Conservation (phyloP, 2,113 vertebrate species). For the Maccullochella peelii region DNA sequence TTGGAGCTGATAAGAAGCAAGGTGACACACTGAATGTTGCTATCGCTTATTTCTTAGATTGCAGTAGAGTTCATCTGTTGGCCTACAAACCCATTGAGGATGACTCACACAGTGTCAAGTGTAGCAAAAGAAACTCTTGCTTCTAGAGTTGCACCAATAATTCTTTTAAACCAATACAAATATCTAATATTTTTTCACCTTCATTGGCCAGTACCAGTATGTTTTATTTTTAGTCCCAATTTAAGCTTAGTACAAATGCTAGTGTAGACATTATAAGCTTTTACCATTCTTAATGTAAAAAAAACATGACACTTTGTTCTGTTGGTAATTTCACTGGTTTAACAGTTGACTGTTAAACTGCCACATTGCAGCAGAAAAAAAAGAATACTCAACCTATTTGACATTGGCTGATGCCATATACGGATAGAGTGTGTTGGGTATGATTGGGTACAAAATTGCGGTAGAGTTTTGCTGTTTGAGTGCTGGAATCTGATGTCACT, state of each 20-base stretch:
- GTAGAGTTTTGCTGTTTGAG: not conserved
- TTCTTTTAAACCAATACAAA: not conserved
- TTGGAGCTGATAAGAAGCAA: conserved; percentile 58
- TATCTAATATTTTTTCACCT: not conserved
- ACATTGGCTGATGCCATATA: not conserved
- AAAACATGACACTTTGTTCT: not conserved
- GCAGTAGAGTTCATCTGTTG: conserved; percentile 36
- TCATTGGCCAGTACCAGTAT: not conserved
- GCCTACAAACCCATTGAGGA: conserved; percentile 29
- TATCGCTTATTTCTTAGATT: conserved; percentile 17
- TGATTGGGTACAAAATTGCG: not conserved
- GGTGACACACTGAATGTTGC: conserved; percentile 46
- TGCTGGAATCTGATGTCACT: not conserved
- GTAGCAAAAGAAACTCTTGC: not conserved
- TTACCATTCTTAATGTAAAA: not conserved
- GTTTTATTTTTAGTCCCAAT: not conserved
- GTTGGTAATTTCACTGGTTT: not conserved
- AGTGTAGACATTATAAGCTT: not conserved
- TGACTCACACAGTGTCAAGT: not conserved
- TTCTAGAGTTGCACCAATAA: not conserved
- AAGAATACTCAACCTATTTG: not conserved
- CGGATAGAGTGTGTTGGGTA: not conserved
- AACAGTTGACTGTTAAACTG: not conserved
- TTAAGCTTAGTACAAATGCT: not conserved
- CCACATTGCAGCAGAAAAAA: not conserved